A percentile compares a stretch with the other conserved stretches of the same genome.
These are phyloP conservation scores for Carcharodon carcharias DNA, from an alignment of 2,797 vertebrate genomes.

Conservation along the genomic window DNA sequence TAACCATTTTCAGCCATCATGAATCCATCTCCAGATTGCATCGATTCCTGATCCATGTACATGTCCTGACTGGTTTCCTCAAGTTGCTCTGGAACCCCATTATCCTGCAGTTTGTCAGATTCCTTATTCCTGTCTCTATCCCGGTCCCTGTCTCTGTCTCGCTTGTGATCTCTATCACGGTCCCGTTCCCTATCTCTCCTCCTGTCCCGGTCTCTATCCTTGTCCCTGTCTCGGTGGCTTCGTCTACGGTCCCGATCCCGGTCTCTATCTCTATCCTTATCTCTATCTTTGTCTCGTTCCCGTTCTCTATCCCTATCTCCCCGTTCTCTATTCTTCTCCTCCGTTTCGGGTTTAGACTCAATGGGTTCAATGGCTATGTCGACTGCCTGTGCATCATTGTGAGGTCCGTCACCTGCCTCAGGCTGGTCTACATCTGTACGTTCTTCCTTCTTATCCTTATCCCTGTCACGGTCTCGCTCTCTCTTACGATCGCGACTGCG, in stretches of 20 bases:
- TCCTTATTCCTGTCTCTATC: constrained; percentile 67
- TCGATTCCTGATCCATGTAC: constrained; percentile 70
- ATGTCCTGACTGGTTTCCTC: constrained; percentile 71
- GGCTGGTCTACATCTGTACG: constrained; percentile 54
- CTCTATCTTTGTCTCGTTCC: constrained; percentile 56
- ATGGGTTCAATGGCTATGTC: constrained; percentile 52
- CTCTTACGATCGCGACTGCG: constrained; percentile 55
- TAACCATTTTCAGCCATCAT: constrained; percentile 70
- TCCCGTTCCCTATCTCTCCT: constrained; percentile 49
- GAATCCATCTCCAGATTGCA: constrained; percentile 70
- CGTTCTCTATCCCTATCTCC: constrained; percentile 24
- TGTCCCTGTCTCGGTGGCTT: constrained; percentile 69
- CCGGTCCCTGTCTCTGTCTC: constrained; percentile 55
- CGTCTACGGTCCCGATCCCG: constrained; percentile 61
- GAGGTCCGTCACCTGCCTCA: constrained; percentile 54
- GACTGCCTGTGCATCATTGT: constrained; percentile 48
- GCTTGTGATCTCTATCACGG: constrained; percentile 30
- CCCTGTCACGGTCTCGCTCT: constrained; percentile 57
- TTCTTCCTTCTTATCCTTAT: constrained; percentile 57
- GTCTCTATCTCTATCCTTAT: constrained; percentile 62
- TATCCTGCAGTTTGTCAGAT: constrained; percentile 47
- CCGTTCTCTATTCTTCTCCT: constrained; percentile 55
- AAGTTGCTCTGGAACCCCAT: constrained; percentile 49
- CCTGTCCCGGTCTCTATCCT: constrained; percentile 63
- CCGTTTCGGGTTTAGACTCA: constrained; percentile 47